Evolutionary conservation across 2,888 invertebrate species (phyloP).

Genomic region (Agrotis puta): DNA sequence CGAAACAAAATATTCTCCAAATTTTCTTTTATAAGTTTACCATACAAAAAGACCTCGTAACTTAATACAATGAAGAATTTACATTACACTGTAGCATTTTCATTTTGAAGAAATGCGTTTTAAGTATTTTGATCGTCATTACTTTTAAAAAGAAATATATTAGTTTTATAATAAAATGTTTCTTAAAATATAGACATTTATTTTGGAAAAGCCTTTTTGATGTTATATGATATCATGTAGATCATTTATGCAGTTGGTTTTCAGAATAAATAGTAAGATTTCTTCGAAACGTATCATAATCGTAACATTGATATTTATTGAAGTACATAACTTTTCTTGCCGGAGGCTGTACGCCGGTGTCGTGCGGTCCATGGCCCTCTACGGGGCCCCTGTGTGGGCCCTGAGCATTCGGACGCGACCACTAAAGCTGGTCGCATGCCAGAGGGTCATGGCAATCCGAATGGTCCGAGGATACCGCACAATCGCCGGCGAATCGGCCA

Average conservation of each 20-base stretch:
- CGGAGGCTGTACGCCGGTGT: too few relatives aligned
- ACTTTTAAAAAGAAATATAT: background rate
- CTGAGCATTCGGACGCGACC: too few relatives aligned
- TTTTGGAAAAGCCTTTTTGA: background rate
- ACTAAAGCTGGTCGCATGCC: too few relatives aligned
- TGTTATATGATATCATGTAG: background rate
- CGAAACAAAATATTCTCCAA: constrained; percentile 11
- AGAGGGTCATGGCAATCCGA: too few relatives aligned
- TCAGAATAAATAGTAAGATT: background rate
- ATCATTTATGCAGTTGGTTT: background rate
- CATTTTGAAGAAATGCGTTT: constrained; percentile 28
- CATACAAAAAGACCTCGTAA: constrained; percentile 8
- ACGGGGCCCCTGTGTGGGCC: too few relatives aligned
- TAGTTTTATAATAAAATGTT: constrained; percentile 18
- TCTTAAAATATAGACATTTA: background rate
- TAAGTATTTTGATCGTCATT: constrained; percentile 9
- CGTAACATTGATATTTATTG: too few relatives aligned
- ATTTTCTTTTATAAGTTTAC: constrained; percentile 11
- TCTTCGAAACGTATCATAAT: background rate
- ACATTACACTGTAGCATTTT: constrained; percentile 24
- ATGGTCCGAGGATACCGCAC: too few relatives aligned
- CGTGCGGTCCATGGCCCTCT: too few relatives aligned
- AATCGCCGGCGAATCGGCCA: too few relatives aligned
- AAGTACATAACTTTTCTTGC: too few relatives aligned
- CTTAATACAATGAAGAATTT: constrained; percentile 21